A percentile compares a stretch with the other conserved stretches of the same genome.
phyloP scores from a whole-genome alignment of 2,888 invertebrate species.

The Choristoneura rosaceana region DNA sequence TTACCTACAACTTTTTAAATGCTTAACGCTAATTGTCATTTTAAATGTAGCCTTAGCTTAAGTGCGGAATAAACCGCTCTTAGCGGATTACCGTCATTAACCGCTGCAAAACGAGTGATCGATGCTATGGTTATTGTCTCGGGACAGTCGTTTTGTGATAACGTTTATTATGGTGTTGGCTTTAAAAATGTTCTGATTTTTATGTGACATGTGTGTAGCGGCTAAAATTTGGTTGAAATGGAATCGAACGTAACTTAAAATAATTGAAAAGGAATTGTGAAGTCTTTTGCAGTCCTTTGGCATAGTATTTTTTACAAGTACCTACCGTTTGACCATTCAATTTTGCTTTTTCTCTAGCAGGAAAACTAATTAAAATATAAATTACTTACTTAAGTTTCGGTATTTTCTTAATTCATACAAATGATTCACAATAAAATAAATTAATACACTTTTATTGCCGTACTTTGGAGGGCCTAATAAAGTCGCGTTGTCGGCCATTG shows the following conservation, averaged over 20 bases:
- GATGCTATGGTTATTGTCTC: slow-evolving; percentile 73
- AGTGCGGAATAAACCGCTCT: slow-evolving; percentile 69
- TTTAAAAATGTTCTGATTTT: background rate
- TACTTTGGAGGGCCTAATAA: slow-evolving; percentile 11
- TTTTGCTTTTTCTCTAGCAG: too few species aligned
- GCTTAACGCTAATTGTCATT: background rate
- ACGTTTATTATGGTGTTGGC: slow-evolving; percentile 26
- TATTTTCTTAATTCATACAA: too few species aligned
- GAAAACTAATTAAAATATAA: too few species aligned
- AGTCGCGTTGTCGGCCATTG: slow-evolving; percentile 23
- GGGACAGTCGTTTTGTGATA: slow-evolving; percentile 37
- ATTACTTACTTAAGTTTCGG: too few species aligned
- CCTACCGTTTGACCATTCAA: too few species aligned
- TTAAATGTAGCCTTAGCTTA: slow-evolving; percentile 23
- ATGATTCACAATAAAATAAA: too few species aligned
- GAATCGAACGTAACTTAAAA: background rate
- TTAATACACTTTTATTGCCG: background rate
- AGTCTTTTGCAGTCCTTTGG: background rate
- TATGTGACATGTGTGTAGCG: background rate
- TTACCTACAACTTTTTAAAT: background rate
- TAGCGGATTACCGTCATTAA: slow-evolving; percentile 81
- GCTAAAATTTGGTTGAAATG: background rate
- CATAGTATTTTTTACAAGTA: background rate
- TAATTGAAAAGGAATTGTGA: background rate
- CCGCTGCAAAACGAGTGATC: slow-evolving; percentile 78